Base-by-base conservation (phyloP, 2,113 vertebrate species). In the Malaclemys terrapin region DNA sequence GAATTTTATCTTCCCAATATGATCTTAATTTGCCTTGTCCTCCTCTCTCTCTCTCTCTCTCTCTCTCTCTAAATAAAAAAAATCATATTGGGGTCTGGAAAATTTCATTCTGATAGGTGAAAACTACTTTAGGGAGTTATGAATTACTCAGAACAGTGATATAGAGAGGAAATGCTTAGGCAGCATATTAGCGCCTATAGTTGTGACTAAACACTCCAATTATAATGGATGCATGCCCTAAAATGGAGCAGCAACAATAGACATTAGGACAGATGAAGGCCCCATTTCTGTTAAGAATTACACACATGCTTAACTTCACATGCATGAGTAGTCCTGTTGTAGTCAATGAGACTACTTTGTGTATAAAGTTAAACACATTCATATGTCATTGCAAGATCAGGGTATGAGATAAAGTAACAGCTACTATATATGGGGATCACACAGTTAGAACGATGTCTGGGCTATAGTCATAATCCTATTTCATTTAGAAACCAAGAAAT, bases 171-270 rank as follows among this genome's bases (percentile, higher is more conserved):
- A 25, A 45, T 76, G 38, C 72, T 76, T 45, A 45, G 20, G 42
- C 72, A 76, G 72, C 72, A 42, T 76, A 25, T 42, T 45, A 35
- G 72, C 42, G 12, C 42, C 20, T 45, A 42, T 76, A 45, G 20
- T 45, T 76, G 38, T 45, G 10, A 45, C 72, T 45, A 76, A 45
- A 45, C n/a, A 42, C 69, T 42, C 12, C n/a, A 95, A 93, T 89
- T 93, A 95, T 62, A 92, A 94, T 69, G 14, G 35, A 69, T 69
- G 62, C 17, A 69, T 69, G 56, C 86, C 85, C 22, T 78, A 96
- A 93, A 96, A 95, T 82, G 89, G 83, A 94, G 38, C 57, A 91
- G 84, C 78, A 95, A 96, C 88, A 96, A 96, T 92, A 97, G 88
- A 87, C 83, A 19, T 57, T 42, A 81, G 56, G n/a, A 38, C n/a